Evolutionary conservation across 2,888 invertebrate genomes (phyloP), one percentile per base, ranked within the genome.

Genomic region (Ophion obscuratus): DNA sequence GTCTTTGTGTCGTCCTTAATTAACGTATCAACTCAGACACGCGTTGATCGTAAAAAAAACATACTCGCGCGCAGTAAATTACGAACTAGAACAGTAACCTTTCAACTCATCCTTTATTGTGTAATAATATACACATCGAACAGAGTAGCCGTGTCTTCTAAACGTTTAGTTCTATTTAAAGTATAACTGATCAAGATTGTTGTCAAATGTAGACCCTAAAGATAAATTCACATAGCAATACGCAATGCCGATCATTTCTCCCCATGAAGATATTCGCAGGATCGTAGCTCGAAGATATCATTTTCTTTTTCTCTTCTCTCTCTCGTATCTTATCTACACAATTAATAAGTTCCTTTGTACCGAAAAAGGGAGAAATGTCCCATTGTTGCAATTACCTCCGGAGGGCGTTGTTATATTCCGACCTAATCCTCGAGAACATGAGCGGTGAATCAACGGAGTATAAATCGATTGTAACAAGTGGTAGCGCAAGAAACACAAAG

Each of bases 101-200:
- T 31, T 70, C 74, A 64, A 61, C 78, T 40, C 53, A 81, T 81
- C 66, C 59, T 86, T 86, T 84, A 84, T 86, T 84, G 78, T 82
- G 81, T 82, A 84, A 78, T 81, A 74, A 81, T 79, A 36, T 78
- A 82, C 84, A 84, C 78, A 79, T 84, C 81, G 67, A 78, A 86
- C 78, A 86, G 70, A 36, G 67, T 84, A 79, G 67, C 47, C 70
- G 71, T 82, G 64, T 44, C 76, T 64, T 76, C 53, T 66, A 68
- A 79, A 80, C 59, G 75, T 66, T 68, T 80, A 71, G 20, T 82
- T 84, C 71, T 73, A 67, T 82, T 80, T 31, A 85, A 80, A 40
- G 74, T 76, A 70, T 47, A 82, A 85, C 68, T 44, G 79, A 80
- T 80, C 59, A 70, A 66, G 27, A 57, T 79, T 62, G 31, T 61